Base-by-base conservation (phyloP, 2,113 vertebrate genomes). In the Progne subis region DNA sequence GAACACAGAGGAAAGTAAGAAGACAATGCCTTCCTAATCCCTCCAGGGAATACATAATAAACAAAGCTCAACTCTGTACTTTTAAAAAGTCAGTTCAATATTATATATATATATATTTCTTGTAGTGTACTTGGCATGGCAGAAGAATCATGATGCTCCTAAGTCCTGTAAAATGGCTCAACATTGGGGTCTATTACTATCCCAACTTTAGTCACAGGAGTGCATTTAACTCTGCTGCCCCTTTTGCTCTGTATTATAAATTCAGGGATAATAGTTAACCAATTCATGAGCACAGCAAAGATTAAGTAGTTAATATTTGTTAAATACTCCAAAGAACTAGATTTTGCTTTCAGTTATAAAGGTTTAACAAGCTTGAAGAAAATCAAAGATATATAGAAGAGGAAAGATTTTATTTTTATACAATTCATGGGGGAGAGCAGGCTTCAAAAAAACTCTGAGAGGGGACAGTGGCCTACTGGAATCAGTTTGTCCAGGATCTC, bases 301-400 rank as follows among this genome's bases (percentile, higher is more conserved):
- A 82, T 85, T 87, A 93, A 90, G 76, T 93, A 81, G 95, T 92
- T 96, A 95, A 93, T 97, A 39, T 90, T 96, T 96, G 52, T 91
- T 71, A 89, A 95, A 77, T 89, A 84, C 59, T 44, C 65, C 49
- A 70, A 83, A 86, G 71, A 95, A 41, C 26, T 52, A 52, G 59
- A 71, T 65, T 83, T 77, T 52, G 29, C 71, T 90, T 91, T 77
- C 59, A 56, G 32, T 80, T 94, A 59, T 28, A 83, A 67, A 70
- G 43, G 68, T 12, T 16, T 53, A 84, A 69, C 16, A 81, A 79
- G 31, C 26, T 81, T 70, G 15, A 76, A 77, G 75, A 90, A 93
- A 90, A 82, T 5, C 11, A 81, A 50, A 29, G 39, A 63, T 59
- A 82, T 9, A 53, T 1, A 32, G 12, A 55, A 59, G 16, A 80